A percentile compares a stretch with the other conserved stretches of the same genome.
These are phyloP conservation scores for Beroe forskalii DNA, from an alignment of 37 sponge, comb jelly and placozoan genomes.

Conservation along the genomic window DNA sequence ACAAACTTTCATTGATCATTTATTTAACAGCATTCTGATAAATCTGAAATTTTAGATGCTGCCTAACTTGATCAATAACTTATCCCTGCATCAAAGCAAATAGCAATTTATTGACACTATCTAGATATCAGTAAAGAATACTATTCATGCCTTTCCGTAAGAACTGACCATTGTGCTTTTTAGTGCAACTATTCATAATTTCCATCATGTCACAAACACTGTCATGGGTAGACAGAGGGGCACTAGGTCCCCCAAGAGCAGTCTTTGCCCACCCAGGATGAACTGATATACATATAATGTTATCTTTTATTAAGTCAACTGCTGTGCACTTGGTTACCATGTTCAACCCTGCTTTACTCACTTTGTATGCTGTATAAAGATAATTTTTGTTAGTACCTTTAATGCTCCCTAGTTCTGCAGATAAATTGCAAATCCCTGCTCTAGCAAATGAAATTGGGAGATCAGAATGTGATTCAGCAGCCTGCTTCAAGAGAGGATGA, in stretches of 20 bases:
- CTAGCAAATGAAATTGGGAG: conserved; percentile 30
- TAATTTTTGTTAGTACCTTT: conserved; percentile 20
- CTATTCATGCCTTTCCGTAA: conserved; percentile 41
- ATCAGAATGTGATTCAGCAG: not conserved
- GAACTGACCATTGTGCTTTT: conserved; percentile 47
- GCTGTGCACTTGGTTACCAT: conserved; percentile 50
- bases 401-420: conserved; percentile 56
- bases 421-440: conserved; percentile 23
- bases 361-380: conserved; percentile 32
- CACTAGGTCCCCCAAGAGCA: conserved; percentile 56
- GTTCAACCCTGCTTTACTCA: conserved; percentile 60
- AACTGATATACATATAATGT: conserved; percentile 27
- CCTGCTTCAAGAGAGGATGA: conserved; percentile 33
- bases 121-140: not conserved
- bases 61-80: too few species aligned
- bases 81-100: too few species aligned
- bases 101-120: too few species aligned
- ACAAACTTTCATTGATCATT: too few species aligned
- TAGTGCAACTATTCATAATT: not conserved
- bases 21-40: too few species aligned
- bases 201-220: conserved; percentile 36
- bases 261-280: conserved; percentile 66
- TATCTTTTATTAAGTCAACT: conserved; percentile 36
- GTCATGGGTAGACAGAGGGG: conserved; percentile 38
- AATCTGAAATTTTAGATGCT: too few species aligned